phyloP scores from a whole-genome alignment of 1,140 invertebrate species.

The Brachionus rotundiformis region DNA sequence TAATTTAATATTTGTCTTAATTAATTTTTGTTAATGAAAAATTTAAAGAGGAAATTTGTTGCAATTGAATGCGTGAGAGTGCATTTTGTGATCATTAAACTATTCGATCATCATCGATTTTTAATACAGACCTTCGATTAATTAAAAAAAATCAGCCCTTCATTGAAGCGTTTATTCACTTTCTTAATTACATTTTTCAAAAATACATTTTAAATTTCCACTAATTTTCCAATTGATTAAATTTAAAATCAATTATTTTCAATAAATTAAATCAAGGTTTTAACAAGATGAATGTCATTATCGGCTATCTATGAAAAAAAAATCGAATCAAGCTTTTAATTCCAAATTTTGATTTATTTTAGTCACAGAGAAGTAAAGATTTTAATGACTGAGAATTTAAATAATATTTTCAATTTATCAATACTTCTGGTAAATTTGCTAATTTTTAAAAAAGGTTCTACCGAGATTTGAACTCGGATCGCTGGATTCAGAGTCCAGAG shows the following conservation, averaged over 20 bases:
- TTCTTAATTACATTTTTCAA: neutral
- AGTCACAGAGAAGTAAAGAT: neutral
- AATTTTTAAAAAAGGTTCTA: neutral
- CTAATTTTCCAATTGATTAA: neutral
- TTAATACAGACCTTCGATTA: neutral
- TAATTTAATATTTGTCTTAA: conserved; percentile 18
- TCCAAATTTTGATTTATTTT: neutral
- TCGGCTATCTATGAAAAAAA: neutral
- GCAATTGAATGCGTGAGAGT: neutral
- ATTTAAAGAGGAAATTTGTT: neutral
- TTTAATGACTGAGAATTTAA: neutral
- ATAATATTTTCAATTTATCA: neutral
- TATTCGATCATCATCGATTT: neutral
- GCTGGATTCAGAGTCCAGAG: conserved; percentile 40
- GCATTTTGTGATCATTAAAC: neutral
- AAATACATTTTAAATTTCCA: neutral
- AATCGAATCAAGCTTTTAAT: neutral
- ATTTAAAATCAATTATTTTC: neutral
- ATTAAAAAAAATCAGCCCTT: neutral
- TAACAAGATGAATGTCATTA: neutral
- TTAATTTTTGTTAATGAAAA: neutral
- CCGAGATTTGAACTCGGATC: conserved; percentile 44
- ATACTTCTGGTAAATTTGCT: neutral
- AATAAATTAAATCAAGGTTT: conserved; percentile 1
- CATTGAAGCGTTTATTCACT: neutral